Evolutionary conservation across 2,113 vertebrate genomes (phyloP).

Genomic region (Sclerurus mexicanus): DNA sequence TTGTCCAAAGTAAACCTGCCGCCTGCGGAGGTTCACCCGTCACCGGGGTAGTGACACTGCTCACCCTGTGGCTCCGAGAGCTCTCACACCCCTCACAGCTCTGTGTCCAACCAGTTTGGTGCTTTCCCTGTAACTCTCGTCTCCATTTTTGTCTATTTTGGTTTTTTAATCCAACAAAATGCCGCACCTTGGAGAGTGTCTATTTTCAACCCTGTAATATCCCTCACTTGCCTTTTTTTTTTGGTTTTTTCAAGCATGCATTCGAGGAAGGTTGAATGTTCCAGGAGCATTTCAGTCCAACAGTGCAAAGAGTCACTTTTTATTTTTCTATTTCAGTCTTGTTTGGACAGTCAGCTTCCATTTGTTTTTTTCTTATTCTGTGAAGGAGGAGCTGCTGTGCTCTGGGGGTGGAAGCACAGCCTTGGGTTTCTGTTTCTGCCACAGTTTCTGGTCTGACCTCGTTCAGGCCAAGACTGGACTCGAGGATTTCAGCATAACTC

Average conservation of each 20-base stretch:
- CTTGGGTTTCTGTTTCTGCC: not conserved
- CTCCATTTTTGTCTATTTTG: not conserved
- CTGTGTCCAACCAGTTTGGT: not conserved
- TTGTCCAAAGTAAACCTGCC: constrained; percentile 36
- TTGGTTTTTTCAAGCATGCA: not conserved
- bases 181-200: not conserved
- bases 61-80: not conserved
- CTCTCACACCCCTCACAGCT: constrained; percentile 23
- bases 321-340: not conserved
- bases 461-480: not conserved
- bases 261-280: not conserved
- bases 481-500: not conserved
- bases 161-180: not conserved
- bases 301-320: not conserved
- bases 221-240: not conserved
- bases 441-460: not conserved
- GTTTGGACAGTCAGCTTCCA: not conserved
- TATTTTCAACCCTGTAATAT: not conserved
- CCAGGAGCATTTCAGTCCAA: not conserved
- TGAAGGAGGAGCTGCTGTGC: not conserved
- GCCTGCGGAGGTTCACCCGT: not conserved
- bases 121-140: not conserved
- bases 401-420: not conserved
- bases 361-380: not conserved
- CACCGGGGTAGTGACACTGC: constrained; percentile 1